Base-by-base conservation (phyloP, 1,140 invertebrate species). In the Pteromalus puparum region DNA sequence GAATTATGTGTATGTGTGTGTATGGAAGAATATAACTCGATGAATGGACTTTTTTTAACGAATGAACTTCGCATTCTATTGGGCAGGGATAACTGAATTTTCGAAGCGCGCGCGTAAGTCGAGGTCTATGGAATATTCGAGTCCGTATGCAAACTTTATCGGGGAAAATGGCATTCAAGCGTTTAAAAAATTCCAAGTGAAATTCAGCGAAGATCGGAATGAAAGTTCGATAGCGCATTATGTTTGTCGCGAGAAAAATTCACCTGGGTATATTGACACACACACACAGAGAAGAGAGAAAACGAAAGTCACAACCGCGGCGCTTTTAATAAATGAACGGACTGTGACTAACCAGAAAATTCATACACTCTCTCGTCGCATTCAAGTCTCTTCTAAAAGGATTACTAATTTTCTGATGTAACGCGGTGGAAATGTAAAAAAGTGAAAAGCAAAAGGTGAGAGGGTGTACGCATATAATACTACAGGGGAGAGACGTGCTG, bases 331-430 rank as follows among this genome's bases (percentile, higher is more conserved):
- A 68, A 81, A 76, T 85, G 79, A 85, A 85, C 24, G 18, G 34
- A 76, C 46, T 77, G 46, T 85, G 79, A 81, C 65, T 70, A 85
- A 61, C 26, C 61, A 72, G 12, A 85, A 70, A 81, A 85, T 61
- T 65, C 65, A 21, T 75, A 80, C 48, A 61, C 42, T 38, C 38
- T 18, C 26, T 53, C 38, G 13, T 73, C 28, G 30, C 34, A 70
- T 38, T 81, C 83, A 53, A 53, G 26, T 26, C 34, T 34, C 30
- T 3, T 34, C 21, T 42, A 72, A 84, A 79, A 73, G 65, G 26
- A 76, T 75, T 26, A 67, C 61, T 81, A 85, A 81, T 81, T 85
- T 81, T n/a, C 65, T 70, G n/a, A 42, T 80, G 30, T 65, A 72
- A 28, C 6, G 5, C 48, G 28, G 3, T 75, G 38, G 15, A 46